phyloP scores from a whole-genome alignment of 92 coral and sea anemone genomes.

The Zoanthus sansibaricus region DNA sequence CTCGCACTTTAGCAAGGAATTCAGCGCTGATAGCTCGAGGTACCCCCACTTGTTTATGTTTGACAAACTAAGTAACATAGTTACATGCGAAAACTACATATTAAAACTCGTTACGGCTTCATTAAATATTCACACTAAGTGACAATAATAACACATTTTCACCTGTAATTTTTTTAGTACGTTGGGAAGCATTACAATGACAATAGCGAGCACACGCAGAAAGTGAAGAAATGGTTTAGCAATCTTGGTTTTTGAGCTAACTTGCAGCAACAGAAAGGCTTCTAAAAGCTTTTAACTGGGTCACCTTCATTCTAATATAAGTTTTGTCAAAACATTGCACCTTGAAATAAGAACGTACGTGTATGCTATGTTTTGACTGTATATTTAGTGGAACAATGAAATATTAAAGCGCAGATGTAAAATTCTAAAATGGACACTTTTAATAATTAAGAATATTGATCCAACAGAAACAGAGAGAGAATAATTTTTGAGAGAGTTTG shows the following conservation, averaged over 20 bases:
- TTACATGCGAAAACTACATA: neutral
- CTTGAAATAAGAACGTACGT: neutral
- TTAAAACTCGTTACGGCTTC: neutral
- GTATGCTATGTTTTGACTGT: neutral
- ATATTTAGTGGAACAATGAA: slow-evolving; percentile 6
- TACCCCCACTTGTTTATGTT: slow-evolving; percentile 16
- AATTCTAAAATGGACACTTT: slow-evolving; percentile 16
- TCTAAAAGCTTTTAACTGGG: neutral
- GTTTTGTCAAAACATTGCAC: neutral
- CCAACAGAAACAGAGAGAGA: neutral
- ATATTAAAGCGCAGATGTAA: slow-evolving; percentile 18
- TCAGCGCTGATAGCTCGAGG: neutral
- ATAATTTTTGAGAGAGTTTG: neutral
- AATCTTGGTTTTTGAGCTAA: neutral
- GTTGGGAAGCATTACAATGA: slow-evolving; percentile 20
- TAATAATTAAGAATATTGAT: slow-evolving; percentile 40
- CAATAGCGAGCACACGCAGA: slow-evolving; percentile 6
- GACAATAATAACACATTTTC: slow-evolving; percentile 26
- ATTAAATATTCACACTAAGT: slow-evolving; percentile 20
- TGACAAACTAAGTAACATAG: slow-evolving; percentile 23
- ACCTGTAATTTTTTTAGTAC: slow-evolving; percentile 16
- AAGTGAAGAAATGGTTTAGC: neutral
- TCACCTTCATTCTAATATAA: neutral
- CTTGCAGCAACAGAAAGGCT: neutral
- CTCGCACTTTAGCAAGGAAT: neutral